These are phyloP conservation scores for Taxidea taxus DNA, from an alignment of 2,113 vertebrate genomes.

Conservation along the genomic window DNA sequence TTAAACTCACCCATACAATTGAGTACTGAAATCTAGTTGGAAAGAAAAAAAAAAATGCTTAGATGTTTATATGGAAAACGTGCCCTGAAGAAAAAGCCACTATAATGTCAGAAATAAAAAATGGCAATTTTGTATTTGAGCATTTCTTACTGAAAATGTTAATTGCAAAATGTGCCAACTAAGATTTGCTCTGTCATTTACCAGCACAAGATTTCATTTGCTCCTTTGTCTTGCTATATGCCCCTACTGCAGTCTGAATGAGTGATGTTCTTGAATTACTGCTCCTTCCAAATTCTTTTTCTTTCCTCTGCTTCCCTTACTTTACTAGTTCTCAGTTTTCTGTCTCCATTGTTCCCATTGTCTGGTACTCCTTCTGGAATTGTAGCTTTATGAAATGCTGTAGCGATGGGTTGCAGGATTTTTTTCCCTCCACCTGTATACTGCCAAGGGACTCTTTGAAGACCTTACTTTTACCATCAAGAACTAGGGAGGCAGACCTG, in stretches of 20 bases:
- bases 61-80: slow-evolving; percentile 33
- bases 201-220: not conserved
- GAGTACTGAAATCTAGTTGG: not conserved
- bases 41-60: slow-evolving; percentile 1
- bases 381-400: slow-evolving; percentile 79
- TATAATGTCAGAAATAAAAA: slow-evolving; percentile 52
- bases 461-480: slow-evolving; percentile 85
- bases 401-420: slow-evolving; percentile 70
- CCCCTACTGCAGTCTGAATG: slow-evolving; percentile 19
- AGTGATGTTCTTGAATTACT: slow-evolving; percentile 48
- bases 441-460: slow-evolving; percentile 86
- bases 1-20: not conserved
- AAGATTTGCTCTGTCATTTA: slow-evolving; percentile 47
- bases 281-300: slow-evolving; percentile 64
- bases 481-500: slow-evolving; percentile 83
- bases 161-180: slow-evolving; percentile 63
- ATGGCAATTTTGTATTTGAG: slow-evolving; percentile 38
- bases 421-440: slow-evolving; percentile 76
- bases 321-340: slow-evolving; percentile 68
- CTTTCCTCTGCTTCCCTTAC: slow-evolving; percentile 61
- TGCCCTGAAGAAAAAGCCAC: slow-evolving; percentile 37
- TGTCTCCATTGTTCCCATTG: slow-evolving; percentile 78
- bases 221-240: slow-evolving; percentile 13
- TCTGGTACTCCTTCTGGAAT: slow-evolving; percentile 83
- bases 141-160: slow-evolving; percentile 61